Evolutionary conservation across 2,888 invertebrate genomes (phyloP).

Genomic region (Antitype chi): DNA sequence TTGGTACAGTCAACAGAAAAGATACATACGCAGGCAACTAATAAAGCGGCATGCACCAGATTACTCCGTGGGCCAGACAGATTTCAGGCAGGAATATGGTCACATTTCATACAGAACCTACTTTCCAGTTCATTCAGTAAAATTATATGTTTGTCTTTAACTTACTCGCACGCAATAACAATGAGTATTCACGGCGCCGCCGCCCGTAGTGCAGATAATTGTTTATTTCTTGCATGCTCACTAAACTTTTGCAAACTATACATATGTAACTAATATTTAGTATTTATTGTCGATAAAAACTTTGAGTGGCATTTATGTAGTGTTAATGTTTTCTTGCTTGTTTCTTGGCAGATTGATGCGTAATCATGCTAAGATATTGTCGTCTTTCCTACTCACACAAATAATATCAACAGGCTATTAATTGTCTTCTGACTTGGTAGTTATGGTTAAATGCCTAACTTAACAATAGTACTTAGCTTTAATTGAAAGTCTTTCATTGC

Average conservation of each 20-base stretch:
- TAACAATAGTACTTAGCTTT: too few species aligned
- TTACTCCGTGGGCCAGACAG: too few species aligned
- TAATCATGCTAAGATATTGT: neutral
- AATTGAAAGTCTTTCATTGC: neutral
- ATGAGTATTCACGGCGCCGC: neutral
- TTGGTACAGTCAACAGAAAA: constrained; percentile 10
- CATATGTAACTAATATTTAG: too few species aligned
- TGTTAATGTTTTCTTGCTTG: constrained; percentile 11
- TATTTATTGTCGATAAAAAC: neutral
- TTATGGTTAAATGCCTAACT: neutral
- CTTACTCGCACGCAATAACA: neutral
- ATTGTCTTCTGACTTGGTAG: too few species aligned
- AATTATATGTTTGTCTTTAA: neutral
- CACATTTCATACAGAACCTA: neutral
- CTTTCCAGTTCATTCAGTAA: neutral
- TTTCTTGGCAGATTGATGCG: constrained; percentile 11
- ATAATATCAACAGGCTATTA: neutral
- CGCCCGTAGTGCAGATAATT: neutral
- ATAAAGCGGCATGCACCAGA: too few species aligned
- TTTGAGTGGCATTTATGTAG: constrained; percentile 11
- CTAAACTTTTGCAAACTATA: neutral
- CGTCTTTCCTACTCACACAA: neutral
- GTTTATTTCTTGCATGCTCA: neutral
- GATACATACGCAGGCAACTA: neutral
- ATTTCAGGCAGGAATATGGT: neutral